Conservation (phyloP, 2,888 invertebrate species). For the Exephanes ischioxanthus region DNA sequence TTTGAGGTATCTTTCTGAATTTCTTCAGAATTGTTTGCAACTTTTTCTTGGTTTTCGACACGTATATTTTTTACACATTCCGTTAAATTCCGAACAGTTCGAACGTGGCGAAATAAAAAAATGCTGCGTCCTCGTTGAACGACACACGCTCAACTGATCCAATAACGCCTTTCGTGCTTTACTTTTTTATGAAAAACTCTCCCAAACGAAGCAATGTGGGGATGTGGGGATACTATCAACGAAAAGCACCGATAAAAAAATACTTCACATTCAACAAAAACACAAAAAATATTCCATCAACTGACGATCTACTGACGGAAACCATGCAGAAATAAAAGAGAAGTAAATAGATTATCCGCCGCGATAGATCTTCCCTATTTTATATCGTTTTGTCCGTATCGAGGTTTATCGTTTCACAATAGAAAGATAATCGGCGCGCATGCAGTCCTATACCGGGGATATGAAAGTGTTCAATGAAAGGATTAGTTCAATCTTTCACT, state of each 20-base stretch:
- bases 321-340: neutral
- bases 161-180: no score
- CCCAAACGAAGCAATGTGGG: neutral
- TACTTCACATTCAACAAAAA: no score
- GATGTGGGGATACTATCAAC: neutral
- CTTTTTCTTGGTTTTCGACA: no score
- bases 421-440: neutral
- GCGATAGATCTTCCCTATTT: neutral
- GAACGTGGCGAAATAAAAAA: no score
- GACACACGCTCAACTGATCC: no score
- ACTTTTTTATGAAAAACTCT: neutral
- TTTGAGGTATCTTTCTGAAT: no score
- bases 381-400: neutral
- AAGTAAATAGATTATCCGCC: neutral
- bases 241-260: neutral
- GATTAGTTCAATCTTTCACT: slow-evolving; percentile 30
- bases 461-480: slow-evolving; percentile 37
- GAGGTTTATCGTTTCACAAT: neutral
- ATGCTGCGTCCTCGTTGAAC: no score
- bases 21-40: no score
- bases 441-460: neutral
- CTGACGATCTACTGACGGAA: neutral
- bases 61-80: no score
- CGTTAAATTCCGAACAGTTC: no score
- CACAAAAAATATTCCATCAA: neutral